Evolutionary conservation across 2,113 vertebrate genomes (phyloP).

Genomic region (Malaclemys terrapin): DNA sequence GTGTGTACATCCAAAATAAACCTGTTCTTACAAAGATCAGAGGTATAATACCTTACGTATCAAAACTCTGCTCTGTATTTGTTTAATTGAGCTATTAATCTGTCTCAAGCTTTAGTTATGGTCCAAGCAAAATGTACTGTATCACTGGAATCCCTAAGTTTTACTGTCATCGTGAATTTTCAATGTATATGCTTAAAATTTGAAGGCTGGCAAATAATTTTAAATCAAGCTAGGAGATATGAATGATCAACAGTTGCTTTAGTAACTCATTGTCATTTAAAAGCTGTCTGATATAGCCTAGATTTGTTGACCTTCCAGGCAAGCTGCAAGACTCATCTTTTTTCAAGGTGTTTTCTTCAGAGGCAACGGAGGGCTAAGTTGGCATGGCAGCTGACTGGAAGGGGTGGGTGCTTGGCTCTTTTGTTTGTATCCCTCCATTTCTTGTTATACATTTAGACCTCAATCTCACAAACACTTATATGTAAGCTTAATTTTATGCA

Average conservation of each 20-base stretch:
- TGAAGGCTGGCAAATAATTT: conserved; percentile 3
- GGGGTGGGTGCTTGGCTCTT: background rate
- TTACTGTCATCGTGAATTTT: background rate
- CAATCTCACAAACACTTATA: background rate
- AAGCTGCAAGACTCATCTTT: background rate
- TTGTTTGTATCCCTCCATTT: fast-evolving
- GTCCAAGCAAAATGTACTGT: background rate
- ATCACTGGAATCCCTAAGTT: background rate
- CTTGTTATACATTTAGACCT: background rate
- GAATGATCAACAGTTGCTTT: conserved; percentile 11
- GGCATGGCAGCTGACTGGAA: background rate
- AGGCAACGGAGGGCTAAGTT: background rate
- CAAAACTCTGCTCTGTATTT: conserved; percentile 23
- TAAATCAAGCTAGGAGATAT: conserved; percentile 9
- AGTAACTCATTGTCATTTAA: conserved; percentile 3
- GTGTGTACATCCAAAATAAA: conserved; percentile 35
- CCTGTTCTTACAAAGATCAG: conserved; percentile 1
- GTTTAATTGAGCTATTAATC: conserved; percentile 65
- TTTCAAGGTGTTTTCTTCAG: background rate
- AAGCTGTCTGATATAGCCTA: background rate
- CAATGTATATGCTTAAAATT: background rate
- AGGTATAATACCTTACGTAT: conserved; percentile 38
- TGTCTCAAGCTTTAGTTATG: conserved; percentile 20
- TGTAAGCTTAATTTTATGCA: background rate
- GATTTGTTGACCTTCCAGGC: fast-evolving